Base-by-base conservation (phyloP, 2,888 invertebrate genomes). In the Girardia tigrina region DNA sequence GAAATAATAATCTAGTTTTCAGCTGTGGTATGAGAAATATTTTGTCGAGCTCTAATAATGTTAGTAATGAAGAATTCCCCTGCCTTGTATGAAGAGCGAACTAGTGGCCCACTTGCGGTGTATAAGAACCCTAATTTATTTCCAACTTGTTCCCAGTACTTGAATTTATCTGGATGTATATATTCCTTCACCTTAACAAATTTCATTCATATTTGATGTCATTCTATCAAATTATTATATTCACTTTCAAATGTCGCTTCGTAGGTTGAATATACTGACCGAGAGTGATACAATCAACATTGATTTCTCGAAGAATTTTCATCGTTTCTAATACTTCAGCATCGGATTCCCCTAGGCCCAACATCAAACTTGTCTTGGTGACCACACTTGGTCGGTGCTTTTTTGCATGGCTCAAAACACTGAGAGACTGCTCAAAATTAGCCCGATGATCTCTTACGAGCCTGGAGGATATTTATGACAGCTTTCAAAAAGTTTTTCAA, bases 251-350 rank as follows among this genome's bases (percentile, higher is more conserved):
- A 84, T 98, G 98, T 8, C 90, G 88, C 82, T 93, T 95, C 0
- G 97, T 98, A 0, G 98, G 98, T 84, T 99, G 98, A 95, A 99
- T 98, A 85, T 99, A 98, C 82, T 98, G 98, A 0, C 98, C 98
- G 2, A 98, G 86, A 0, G 98, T 98, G 0, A 99, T 84, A 82
- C 95, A 95, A 84, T 97, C 97, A 0, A 99, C 97, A 36, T 89
- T 90, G 0, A 87, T 79, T 28, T 86, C 85, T 76, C 90, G 88
- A 71, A 95, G 86, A 86, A 95, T 8, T 86, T 88, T 88, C 88
- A 97, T 87, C 0, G 94, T 91, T 84, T 90, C 89, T 80, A 90
- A 87, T 6, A 97, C 88, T 86, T 94, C 90, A 56, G 88, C 88
- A 80, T 94, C 93, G 0, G 26, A 20, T 86, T 95, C 94, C 29